Base-by-base conservation (phyloP, 2,797 vertebrate genomes). In the Antennarius maculatus region DNA sequence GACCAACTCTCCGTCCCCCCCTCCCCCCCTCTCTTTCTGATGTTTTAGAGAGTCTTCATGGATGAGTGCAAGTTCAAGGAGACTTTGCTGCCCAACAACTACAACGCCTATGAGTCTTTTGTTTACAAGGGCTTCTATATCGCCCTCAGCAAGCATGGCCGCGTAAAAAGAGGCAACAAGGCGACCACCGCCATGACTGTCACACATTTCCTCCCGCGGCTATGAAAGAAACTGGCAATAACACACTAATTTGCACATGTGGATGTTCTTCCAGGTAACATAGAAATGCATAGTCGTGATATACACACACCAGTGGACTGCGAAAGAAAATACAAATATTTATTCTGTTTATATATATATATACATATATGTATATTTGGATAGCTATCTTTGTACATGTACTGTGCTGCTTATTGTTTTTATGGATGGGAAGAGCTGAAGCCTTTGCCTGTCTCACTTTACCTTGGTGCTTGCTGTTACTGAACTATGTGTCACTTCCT, bases 21-120 rank as follows among this genome's bases (percentile, higher is more conserved):
- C 6, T 28, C 15, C 66, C 66, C 18, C 47, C 61, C 61, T 37
- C 53, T 37, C 54, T 48, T 11, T 48, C 13, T 13, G 17, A 9
- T 41, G 12, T 75, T 84, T 62, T 81, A 99, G 97, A 91, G 93
- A 79, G 88, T 87, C 84, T 99, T 99, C 86, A 94, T 92, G 63
- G 93, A 96, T 5, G 96, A 98, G 81, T 98, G 97, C 92, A 97
- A 96, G 89, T 99, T 99, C 91, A 95, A 93, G 84, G 97, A 99
- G 92, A 95, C 90, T 29, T 91, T 98, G 84, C 93, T 99, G 86
- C 94, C 96, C 86, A 99, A 99, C 85, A 98, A 98, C 88, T 98
- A 98, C 91, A 99, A 99, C 0, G 95, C 96, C 18, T 98, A 98
- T 0, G 96, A 99, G 91, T 98, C 96, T 57, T 94, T 92, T 51